These are phyloP conservation scores for Urechis unicinctus DNA, from an alignment of 2,888 invertebrate genomes.

Conservation along the genomic window DNA sequence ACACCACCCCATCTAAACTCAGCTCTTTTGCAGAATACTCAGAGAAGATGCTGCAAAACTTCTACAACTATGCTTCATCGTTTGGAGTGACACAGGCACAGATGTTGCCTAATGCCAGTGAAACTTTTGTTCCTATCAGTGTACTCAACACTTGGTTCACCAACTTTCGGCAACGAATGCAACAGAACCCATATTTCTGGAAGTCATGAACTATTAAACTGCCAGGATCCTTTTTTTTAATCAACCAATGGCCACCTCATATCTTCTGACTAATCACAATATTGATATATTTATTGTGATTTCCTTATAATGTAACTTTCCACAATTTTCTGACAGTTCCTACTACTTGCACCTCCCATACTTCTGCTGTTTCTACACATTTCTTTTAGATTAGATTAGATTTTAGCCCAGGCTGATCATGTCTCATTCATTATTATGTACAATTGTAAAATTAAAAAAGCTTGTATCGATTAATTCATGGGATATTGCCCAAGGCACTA, in stretches of 20 bases:
- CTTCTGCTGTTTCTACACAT: too few relatives aligned
- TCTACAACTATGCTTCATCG: constrained; percentile 87
- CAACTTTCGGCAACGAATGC: constrained; percentile 80
- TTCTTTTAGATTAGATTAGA: too few relatives aligned
- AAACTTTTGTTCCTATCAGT: constrained; percentile 79
- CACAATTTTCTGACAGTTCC: background rate
- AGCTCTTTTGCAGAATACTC: constrained; percentile 55
- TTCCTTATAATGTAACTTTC: background rate
- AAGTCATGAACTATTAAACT: constrained; percentile 50
- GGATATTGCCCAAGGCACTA: too few relatives aligned
- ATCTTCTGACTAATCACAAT: background rate
- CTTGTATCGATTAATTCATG: background rate
- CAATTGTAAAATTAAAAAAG: background rate
- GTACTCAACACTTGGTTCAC: constrained; percentile 89
- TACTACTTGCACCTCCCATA: too few relatives aligned
- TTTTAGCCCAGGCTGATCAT: too few relatives aligned
- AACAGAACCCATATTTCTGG: constrained; percentile 93
- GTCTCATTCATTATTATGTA: background rate
- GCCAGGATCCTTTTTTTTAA: too few relatives aligned
- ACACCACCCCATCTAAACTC: constrained; percentile 31
- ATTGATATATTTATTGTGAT: background rate
- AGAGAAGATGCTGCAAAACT: constrained; percentile 86
- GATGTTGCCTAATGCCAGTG: constrained; percentile 71
- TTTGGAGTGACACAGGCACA: constrained; percentile 75
- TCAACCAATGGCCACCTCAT: too few relatives aligned